Conservation (phyloP, 2,888 invertebrate genomes). For the Philhelius pedissequus region DNA sequence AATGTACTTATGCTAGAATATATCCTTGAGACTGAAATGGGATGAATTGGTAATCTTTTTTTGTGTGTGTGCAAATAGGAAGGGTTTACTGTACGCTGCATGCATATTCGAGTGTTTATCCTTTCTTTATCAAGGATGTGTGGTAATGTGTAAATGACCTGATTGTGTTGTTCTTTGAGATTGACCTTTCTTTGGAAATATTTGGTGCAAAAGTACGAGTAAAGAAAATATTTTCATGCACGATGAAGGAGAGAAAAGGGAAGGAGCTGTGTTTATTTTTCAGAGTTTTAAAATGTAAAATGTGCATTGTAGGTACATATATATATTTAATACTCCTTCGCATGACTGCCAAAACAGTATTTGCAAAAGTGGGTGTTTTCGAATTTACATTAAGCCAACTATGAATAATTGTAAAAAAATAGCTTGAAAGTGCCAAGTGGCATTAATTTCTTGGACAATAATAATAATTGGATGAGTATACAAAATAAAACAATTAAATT, state of each 20-base stretch:
- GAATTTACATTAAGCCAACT: not conserved
- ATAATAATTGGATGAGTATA: not conserved
- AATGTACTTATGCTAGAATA: slow-evolving; percentile 59
- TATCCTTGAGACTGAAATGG: slow-evolving; percentile 60
- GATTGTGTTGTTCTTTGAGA: slow-evolving; percentile 55
- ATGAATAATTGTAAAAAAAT: not conserved
- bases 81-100: slow-evolving; percentile 27
- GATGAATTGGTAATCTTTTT: slow-evolving; percentile 50
- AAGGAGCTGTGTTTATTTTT: slow-evolving; percentile 26
- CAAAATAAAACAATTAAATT: no score
- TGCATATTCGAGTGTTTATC: not conserved
- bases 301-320: no score
- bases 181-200: slow-evolving; percentile 41
- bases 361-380: slow-evolving; percentile 59
- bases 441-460: no score
- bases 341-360: slow-evolving; percentile 16
- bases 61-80: slow-evolving; percentile 3
- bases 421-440: not conserved
- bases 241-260: not conserved
- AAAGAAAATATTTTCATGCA: slow-evolving; percentile 50
- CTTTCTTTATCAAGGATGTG: slow-evolving; percentile 11
- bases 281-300: slow-evolving; percentile 1
- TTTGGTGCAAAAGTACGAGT: slow-evolving; percentile 22
- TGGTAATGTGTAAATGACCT: slow-evolving; percentile 32
- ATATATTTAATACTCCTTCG: not conserved